phyloP scores from a whole-genome alignment of 1,140 invertebrate species.

The Anoplolepis gracilipes region DNA sequence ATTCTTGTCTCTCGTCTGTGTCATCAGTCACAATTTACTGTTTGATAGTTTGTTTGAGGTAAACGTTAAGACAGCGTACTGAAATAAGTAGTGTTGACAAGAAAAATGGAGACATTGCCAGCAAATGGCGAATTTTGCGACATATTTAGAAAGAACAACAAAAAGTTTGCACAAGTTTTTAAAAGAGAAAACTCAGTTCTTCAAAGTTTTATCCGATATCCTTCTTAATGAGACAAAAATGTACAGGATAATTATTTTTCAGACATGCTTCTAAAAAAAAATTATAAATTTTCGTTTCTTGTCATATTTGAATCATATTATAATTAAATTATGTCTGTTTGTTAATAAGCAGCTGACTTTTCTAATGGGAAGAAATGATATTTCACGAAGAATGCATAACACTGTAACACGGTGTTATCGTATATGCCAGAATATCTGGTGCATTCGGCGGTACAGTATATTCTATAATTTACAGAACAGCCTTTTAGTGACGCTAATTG shows the following conservation, averaged over 20 bases:
- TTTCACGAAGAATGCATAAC: conserved; percentile 5
- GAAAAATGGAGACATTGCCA: conserved; percentile 51
- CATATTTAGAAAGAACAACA: conserved; percentile 42
- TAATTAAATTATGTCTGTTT: conserved; percentile 5
- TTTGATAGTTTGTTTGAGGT: conserved; percentile 34
- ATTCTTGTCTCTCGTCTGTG: neutral
- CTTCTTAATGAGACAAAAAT: neutral
- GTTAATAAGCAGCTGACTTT: neutral
- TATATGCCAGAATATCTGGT: conserved; percentile 12
- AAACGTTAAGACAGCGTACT: neutral
- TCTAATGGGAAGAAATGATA: neutral
- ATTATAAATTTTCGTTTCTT: neutral
- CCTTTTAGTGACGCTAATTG: conserved; percentile 54
- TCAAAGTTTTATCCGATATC: conserved; percentile 14
- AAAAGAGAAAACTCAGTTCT: neutral
- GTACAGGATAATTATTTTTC: conserved; percentile 18
- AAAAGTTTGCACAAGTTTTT: conserved; percentile 56
- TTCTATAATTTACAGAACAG: conserved; percentile 48
- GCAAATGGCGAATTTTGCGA: conserved; percentile 43
- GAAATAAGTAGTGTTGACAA: conserved; percentile 8
- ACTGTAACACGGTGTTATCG: neutral
- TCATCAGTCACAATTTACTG: neutral
- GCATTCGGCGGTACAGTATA: neutral
- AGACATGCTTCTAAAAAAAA: neutral
- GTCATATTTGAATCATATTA: neutral